Conservation (phyloP, 2,113 vertebrate genomes). For the Garra rufa region DNA sequence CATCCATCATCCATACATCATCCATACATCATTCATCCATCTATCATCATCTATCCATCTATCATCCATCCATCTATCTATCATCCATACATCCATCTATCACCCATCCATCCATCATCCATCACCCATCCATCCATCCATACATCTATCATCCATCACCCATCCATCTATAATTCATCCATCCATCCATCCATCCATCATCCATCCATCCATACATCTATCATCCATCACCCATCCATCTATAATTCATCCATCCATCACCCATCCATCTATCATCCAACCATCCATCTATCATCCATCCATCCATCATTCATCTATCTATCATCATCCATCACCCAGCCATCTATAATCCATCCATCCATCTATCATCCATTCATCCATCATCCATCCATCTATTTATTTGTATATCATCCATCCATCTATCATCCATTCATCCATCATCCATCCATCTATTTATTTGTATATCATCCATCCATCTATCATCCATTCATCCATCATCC, state of each 20-base stretch:
- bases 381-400: too few species aligned
- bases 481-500: too few species aligned
- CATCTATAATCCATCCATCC: neutral
- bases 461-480: neutral
- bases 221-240: too few species aligned
- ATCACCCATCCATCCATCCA: neutral
- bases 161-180: neutral
- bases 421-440: neutral
- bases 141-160: too few species aligned
- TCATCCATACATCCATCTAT: fast-evolving
- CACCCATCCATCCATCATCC: neutral
- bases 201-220: too few species aligned
- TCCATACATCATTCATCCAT: neutral
- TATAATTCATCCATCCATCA: neutral
- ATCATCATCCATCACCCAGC: too few species aligned
- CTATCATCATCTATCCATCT: neutral
- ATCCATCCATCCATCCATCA: neutral
- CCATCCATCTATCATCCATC: too few species aligned
- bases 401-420: neutral
- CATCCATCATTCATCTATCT: too few species aligned
- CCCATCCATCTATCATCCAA: neutral
- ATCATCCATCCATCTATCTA: neutral
- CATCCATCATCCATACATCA: too few species aligned
- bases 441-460: neutral
- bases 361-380: too few species aligned